These are phyloP conservation scores for Limnephilus lunatus DNA, from an alignment of 2,888 invertebrate species.

Conservation along the genomic window DNA sequence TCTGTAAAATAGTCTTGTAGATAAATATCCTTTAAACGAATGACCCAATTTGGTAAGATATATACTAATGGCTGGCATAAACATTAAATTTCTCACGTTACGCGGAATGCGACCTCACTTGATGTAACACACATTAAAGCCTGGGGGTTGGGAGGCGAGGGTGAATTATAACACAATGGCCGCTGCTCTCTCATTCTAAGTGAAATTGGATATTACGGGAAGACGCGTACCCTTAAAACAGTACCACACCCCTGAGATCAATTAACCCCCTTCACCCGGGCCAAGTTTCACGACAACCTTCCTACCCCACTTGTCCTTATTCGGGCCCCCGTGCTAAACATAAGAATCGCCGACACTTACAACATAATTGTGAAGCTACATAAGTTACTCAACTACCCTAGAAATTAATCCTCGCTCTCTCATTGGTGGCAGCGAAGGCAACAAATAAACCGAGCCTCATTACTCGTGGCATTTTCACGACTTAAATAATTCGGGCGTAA, in stretches of 20 bases:
- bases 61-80: slow-evolving; percentile 46
- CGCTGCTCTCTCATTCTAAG: slow-evolving; percentile 63
- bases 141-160: slow-evolving; percentile 28
- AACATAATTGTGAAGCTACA: slow-evolving; percentile 39
- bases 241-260: slow-evolving; percentile 66
- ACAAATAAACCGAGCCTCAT: neutral
- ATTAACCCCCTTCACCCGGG: slow-evolving; percentile 63
- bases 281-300: slow-evolving; percentile 60
- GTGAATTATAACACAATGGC: slow-evolving; percentile 56
- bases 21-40: neutral
- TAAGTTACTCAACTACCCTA: neutral
- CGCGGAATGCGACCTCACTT: slow-evolving; percentile 56
- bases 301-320: slow-evolving; percentile 44
- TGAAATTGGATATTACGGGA: slow-evolving; percentile 63
- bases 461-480: neutral
- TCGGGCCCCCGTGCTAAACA: slow-evolving; percentile 5
- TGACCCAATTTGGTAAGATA: slow-evolving; percentile 24
- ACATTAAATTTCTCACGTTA: slow-evolving; percentile 58
- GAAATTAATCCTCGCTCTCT: neutral
- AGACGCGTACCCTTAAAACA: slow-evolving; percentile 62
- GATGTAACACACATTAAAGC: slow-evolving; percentile 52
- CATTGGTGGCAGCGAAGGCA: slow-evolving; percentile 2
- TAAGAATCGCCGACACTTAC: slow-evolving; percentile 35
- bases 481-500: neutral
- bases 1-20: neutral